phyloP scores from a whole-genome alignment of 2,113 vertebrate genomes.

The Perca flavescens region DNA sequence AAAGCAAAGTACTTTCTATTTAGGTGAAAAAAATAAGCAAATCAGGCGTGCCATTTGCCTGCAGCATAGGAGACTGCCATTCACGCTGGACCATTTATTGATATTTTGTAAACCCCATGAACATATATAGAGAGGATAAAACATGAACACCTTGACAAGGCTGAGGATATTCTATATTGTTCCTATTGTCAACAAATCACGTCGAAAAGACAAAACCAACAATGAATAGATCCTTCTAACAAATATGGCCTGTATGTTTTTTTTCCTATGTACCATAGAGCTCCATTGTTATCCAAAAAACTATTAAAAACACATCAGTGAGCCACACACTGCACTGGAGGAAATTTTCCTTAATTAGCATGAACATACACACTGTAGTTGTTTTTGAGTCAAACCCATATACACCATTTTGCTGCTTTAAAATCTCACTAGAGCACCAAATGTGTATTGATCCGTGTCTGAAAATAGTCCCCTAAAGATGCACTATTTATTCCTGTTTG shows the following conservation, averaged over 20 bases:
- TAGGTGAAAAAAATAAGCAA: conserved; percentile 8
- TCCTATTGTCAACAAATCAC: background rate
- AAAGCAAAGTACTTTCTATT: conserved; percentile 51
- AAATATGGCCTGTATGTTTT: background rate
- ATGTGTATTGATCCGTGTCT: background rate
- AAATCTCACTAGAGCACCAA: background rate
- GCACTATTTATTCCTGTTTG: background rate
- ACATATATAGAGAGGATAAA: conserved; percentile 22
- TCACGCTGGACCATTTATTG: conserved; percentile 13
- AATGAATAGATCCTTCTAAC: background rate
- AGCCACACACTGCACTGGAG: background rate
- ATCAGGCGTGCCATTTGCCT: conserved; percentile 10
- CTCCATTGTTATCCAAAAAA: background rate
- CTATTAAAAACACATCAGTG: background rate
- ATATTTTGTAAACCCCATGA: conserved; percentile 9
- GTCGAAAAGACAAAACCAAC: conserved; percentile 3
- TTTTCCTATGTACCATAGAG: background rate
- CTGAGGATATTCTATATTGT: conserved; percentile 1
- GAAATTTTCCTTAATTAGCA: background rate
- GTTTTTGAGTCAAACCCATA: background rate
- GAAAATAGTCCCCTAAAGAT: background rate
- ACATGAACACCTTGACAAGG: conserved; percentile 6
- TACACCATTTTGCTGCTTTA: background rate
- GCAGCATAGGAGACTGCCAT: background rate
- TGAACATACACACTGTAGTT: background rate